Evolutionary conservation across 2,113 vertebrate species (phyloP), one percentile per base, ranked within the genome.

Genomic region (Corydoras maculifer): DNA sequence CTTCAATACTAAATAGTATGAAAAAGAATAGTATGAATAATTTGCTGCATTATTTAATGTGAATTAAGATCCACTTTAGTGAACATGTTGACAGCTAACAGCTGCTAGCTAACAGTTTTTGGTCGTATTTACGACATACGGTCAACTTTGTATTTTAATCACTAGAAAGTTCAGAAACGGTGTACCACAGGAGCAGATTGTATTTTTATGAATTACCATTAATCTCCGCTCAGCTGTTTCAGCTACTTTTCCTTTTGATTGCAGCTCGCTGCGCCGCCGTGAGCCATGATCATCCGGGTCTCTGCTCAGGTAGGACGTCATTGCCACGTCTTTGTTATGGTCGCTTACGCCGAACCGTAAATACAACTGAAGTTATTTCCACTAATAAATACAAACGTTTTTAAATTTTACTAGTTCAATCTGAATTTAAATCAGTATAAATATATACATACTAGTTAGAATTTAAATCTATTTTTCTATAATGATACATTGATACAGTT

Each of bases 211-310:
- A 15, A 57, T n/a, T 57, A 77, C 77, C 72, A 9, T 25, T 49
- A 14, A n/a, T 15, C 54, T 53, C 10, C 18, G 50, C 14, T 48
- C 10, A 50, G 32, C 18, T 15, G 29, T 10, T 53, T 15, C 55
- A 49, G 49, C 11, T 68, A 73, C 53, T 76, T 65, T 32, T 10
- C 35, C 61, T 58, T 71, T 64, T 57, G 15, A 9, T 68, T 12
- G 12, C 50, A 14, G 29, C 0, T 66, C 30, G 60, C 43, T 32
- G 62, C 18, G 63, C 8, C 43, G 3, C 8, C 43, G 3, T 48
- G 50, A 65, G 65, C 48, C 14, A 48, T 62, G 31, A 30, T 65
- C 11, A 81, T 81, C 77, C 77, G 80, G 75, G 80, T 70, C 18
- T 15, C 53, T 1, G 7, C 5, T 2, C 29, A 9, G 15, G 9